phyloP scores from a whole-genome alignment of 2,888 invertebrate species.

The Dynastes tityus region DNA sequence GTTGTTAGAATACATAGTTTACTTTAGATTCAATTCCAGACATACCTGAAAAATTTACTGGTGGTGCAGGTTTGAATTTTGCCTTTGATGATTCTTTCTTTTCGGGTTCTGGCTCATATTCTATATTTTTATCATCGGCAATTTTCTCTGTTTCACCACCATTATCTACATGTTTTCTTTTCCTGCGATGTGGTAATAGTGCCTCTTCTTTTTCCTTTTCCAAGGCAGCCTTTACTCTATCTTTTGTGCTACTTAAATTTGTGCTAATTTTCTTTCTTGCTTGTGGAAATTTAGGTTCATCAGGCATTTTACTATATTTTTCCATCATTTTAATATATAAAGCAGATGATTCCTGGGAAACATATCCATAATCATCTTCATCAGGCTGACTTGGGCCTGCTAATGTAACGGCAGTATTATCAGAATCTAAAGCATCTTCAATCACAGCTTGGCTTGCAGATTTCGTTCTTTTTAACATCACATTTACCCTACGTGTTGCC shows the following conservation, averaged over 20 bases:
- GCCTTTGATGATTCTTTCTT: conserved; percentile 69
- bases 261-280: conserved; percentile 72
- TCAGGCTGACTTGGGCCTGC: conserved; percentile 87
- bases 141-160: conserved; percentile 60
- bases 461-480: conserved; percentile 86
- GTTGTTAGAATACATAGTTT: no score
- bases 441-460: conserved; percentile 91
- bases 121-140: conserved; percentile 60
- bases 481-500: conserved; percentile 68
- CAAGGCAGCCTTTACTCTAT: conserved; percentile 85
- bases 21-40: not conserved
- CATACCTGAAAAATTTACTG: conserved; percentile 81
- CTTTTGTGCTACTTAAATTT: conserved; percentile 77
- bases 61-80: conserved; percentile 80
- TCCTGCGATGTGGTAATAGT: conserved; percentile 78
- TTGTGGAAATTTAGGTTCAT: conserved; percentile 80
- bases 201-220: conserved; percentile 82
- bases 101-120: conserved; percentile 69
- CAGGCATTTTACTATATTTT: conserved; percentile 83
- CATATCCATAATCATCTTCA: conserved; percentile 93
- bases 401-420: conserved; percentile 83
- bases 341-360: conserved; percentile 86
- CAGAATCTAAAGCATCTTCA: conserved; percentile 84
- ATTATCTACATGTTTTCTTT: conserved; percentile 69
- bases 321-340: conserved; percentile 89